phyloP scores from a whole-genome alignment of 92 coral and sea anemone species.

The Meandrina meandrites region DNA sequence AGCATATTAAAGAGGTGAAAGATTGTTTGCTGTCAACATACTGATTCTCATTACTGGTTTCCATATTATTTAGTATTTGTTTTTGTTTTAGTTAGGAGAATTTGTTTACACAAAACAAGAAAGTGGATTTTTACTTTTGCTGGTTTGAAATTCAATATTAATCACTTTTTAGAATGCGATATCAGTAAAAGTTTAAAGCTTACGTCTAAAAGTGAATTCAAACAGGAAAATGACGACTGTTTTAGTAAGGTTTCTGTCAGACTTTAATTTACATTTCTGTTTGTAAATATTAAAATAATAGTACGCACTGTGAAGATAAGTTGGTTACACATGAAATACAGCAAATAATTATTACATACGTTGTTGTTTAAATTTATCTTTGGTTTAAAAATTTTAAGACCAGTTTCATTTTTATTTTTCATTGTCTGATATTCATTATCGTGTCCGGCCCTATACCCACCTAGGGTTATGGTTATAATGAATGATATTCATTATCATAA shows the following conservation, averaged over 20 bases:
- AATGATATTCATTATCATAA: too few relatives aligned
- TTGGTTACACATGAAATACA: background rate
- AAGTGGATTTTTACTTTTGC: background rate
- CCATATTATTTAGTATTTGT: background rate
- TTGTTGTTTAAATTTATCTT: too few relatives aligned
- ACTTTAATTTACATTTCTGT: background rate
- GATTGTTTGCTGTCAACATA: background rate
- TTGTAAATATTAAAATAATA: too few relatives aligned
- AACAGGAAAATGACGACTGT: too few relatives aligned
- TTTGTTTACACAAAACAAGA: background rate
- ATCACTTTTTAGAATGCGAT: background rate
- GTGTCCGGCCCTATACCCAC: too few relatives aligned
- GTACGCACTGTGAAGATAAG: background rate
- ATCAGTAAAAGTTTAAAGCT: background rate
- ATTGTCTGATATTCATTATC: too few relatives aligned
- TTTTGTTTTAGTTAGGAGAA: background rate
- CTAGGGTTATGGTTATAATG: too few relatives aligned
- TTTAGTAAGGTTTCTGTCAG: too few relatives aligned
- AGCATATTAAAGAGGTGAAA: conserved; percentile 63
- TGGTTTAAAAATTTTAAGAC: too few relatives aligned
- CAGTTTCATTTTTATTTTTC: too few relatives aligned
- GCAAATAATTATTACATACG: too few relatives aligned
- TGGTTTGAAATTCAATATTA: background rate
- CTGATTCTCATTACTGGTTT: background rate
- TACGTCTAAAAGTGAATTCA: too few relatives aligned